These are phyloP conservation scores for Platycheirus albimanus DNA, from an alignment of 2,888 invertebrate genomes.

Conservation along the genomic window DNA sequence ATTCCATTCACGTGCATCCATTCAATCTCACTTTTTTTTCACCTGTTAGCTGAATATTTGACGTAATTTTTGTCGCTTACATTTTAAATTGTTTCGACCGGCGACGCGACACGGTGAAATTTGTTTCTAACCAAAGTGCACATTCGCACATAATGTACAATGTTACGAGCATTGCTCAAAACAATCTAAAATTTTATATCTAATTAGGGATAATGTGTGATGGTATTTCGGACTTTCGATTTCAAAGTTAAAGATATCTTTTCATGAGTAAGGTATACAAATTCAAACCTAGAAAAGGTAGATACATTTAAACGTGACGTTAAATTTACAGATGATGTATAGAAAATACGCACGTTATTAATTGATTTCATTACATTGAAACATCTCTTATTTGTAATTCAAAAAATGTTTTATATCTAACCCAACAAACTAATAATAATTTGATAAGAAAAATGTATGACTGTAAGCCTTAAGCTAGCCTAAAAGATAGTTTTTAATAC, in stretches of 20 bases:
- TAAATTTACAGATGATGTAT: no score
- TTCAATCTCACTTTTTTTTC: conserved; percentile 52
- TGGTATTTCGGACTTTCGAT: conserved; percentile 63
- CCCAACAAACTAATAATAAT: no score
- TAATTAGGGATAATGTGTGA: conserved; percentile 47
- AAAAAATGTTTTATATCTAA: no score
- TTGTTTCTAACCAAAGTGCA: conserved; percentile 2
- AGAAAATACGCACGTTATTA: no score
- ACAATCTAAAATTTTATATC: conserved; percentile 11
- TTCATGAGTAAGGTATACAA: background rate
- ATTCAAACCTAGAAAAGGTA: no score
- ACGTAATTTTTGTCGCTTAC: conserved; percentile 36
- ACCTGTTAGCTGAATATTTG: conserved; percentile 32
- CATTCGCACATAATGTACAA: background rate
- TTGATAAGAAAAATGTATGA: no score
- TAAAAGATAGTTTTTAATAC: no score
- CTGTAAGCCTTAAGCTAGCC: no score
- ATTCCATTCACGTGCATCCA: conserved; percentile 49
- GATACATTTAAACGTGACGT: no score
- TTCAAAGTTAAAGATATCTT: conserved; percentile 25
- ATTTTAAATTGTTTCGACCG: conserved; percentile 40
- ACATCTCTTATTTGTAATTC: no score
- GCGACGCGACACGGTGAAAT: conserved; percentile 35
- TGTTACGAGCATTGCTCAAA: background rate
- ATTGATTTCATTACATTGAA: no score